Evolutionary conservation across 1,140 invertebrate species (phyloP).

Genomic region (Muscidifurax raptorellus): DNA sequence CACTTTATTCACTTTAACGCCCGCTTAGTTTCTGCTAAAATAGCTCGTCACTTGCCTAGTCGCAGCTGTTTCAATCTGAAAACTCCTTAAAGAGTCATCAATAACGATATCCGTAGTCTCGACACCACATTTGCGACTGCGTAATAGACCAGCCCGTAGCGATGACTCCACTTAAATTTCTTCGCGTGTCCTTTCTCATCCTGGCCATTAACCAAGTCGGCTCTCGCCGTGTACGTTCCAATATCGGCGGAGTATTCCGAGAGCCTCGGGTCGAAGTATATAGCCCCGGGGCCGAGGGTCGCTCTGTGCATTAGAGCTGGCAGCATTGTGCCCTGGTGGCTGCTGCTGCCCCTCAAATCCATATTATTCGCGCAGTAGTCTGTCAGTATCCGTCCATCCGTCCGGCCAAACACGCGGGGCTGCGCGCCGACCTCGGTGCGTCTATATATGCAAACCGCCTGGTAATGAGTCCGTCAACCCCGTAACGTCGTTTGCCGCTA

Average conservation of each 20-base stretch:
- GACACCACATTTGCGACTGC: background rate
- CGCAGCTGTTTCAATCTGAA: background rate
- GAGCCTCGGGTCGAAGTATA: constrained; percentile 48
- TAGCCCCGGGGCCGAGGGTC: background rate
- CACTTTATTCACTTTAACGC: too few relatives aligned
- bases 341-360: constrained; percentile 66
- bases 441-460: constrained; percentile 74
- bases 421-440: background rate
- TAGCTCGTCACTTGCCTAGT: too few relatives aligned
- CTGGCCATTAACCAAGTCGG: background rate
- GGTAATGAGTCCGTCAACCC: constrained; percentile 75
- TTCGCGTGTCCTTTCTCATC: background rate
- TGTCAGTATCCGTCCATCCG: constrained; percentile 69
- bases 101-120: constrained; percentile 8
- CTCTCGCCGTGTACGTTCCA: too few relatives aligned
- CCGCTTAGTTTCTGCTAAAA: too few relatives aligned
- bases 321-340: constrained; percentile 69
- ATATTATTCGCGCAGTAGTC: constrained; percentile 73
- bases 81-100: constrained; percentile 40
- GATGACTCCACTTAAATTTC: constrained; percentile 41
- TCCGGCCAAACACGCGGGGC: constrained; percentile 42
- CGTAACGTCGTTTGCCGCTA: constrained; percentile 73
- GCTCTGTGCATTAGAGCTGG: constrained; percentile 74
- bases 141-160: background rate
- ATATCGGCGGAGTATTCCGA: background rate